Percentiles rank a stretch among this genome's conserved stretches.
Evolutionary conservation across 2,888 invertebrate genomes (phyloP).

Genomic region (Hirtodrosophila trivittata): DNA sequence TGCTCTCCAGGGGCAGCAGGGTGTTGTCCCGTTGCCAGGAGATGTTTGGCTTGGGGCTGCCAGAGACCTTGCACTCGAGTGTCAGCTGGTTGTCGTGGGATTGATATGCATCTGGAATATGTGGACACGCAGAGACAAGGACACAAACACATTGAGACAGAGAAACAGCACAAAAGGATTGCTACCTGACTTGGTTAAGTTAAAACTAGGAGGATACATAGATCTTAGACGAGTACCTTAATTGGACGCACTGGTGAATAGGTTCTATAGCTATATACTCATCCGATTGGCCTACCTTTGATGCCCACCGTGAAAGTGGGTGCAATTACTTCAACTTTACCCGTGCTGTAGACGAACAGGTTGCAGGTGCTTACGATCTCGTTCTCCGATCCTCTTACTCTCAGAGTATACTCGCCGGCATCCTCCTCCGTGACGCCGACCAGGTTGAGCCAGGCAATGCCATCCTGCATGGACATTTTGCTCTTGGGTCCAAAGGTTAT

Average conservation of each 20-base stretch:
- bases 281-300: constrained; percentile 85
- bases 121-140: constrained; percentile 32
- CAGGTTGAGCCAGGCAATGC: constrained; percentile 90
- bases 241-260: constrained; percentile 42
- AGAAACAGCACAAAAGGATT: constrained; percentile 2
- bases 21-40: constrained; percentile 88
- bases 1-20: constrained; percentile 85
- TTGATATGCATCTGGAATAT: constrained; percentile 87
- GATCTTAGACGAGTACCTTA: constrained; percentile 30
- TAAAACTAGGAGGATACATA: constrained; percentile 16
- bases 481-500: constrained; percentile 86
- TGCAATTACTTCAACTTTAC: constrained; percentile 86
- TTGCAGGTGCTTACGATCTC: constrained; percentile 88
- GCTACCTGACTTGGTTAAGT: neutral
- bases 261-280: neutral
- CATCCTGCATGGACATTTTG: constrained; percentile 87
- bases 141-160: constrained; percentile 37
- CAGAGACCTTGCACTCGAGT: constrained; percentile 91
- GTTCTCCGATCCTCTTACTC: constrained; percentile 90
- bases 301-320: constrained; percentile 91
- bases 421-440: constrained; percentile 88
- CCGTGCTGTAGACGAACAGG: constrained; percentile 84
- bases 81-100: constrained; percentile 88
- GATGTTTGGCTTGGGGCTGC: constrained; percentile 89
- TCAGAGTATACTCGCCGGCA: constrained; percentile 91